Evolutionary conservation across 2,113 vertebrate genomes (phyloP).

Genomic region (Melospiza melodia): DNA sequence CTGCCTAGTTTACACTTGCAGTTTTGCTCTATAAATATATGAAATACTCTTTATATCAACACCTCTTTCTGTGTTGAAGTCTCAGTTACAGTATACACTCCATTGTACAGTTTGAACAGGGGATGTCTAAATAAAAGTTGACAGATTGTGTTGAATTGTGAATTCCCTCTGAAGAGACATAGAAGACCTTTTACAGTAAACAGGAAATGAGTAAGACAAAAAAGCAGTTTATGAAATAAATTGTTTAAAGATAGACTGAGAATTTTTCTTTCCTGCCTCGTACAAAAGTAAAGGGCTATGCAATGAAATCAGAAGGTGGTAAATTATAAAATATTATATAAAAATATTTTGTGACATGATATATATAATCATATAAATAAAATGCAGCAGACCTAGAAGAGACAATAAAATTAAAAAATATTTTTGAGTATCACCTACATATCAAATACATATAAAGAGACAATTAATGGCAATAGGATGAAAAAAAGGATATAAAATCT

Average conservation of each 20-base stretch:
- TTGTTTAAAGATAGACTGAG: neutral
- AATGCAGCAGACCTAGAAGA: neutral
- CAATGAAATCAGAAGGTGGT: neutral
- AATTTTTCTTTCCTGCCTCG: neutral
- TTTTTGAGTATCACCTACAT: neutral
- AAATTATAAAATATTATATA: neutral
- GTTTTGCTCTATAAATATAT: neutral
- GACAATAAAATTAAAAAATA: neutral
- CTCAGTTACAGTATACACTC: neutral
- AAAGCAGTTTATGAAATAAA: neutral
- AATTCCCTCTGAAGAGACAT: neutral
- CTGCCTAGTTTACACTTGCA: neutral
- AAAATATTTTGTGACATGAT: neutral
- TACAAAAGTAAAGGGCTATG: neutral
- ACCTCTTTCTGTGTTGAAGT: neutral
- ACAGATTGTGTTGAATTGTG: neutral
- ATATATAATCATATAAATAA: neutral
- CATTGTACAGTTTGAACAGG: neutral
- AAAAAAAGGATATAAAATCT: neutral
- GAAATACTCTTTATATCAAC: neutral
- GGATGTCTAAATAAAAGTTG: neutral
- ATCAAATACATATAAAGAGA: neutral
- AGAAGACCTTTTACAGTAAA: conserved; percentile 2
- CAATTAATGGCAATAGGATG: neutral
- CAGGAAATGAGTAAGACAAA: conserved; percentile 40